Percentiles rank a stretch among this genome's conserved stretches.
Evolutionary conservation across 2,888 invertebrate genomes (phyloP).

Genomic region (Agrochola litura): DNA sequence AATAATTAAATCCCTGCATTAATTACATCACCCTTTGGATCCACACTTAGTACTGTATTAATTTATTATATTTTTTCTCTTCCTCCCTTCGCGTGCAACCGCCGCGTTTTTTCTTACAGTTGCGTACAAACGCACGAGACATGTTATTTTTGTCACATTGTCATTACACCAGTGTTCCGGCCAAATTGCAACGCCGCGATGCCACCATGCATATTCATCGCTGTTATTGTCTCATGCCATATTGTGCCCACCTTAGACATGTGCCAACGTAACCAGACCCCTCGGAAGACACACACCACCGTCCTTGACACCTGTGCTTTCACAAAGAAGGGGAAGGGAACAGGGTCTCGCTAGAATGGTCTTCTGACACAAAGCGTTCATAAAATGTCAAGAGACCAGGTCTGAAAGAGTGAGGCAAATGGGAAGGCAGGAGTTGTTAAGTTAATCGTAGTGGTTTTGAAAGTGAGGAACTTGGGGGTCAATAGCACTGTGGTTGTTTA

Average conservation of each 20-base stretch:
- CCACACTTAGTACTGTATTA: background rate
- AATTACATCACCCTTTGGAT: constrained; percentile 9
- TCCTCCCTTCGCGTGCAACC: background rate
- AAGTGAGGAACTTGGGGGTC: constrained; percentile 39
- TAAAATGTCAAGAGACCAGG: constrained; percentile 82
- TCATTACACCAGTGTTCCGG: constrained; percentile 86
- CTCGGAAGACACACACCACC: constrained; percentile 37
- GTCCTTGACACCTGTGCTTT: background rate
- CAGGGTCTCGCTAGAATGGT: constrained; percentile 68
- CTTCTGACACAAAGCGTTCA: constrained; percentile 78
- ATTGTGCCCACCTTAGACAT: constrained; percentile 80
- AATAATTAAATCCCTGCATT: constrained; percentile 10
- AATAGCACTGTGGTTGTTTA: constrained; percentile 23
- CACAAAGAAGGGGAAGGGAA: constrained; percentile 23
- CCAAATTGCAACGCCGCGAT: constrained; percentile 87
- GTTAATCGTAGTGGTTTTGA: constrained; percentile 60
- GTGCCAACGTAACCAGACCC: constrained; percentile 72
- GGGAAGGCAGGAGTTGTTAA: constrained; percentile 73
- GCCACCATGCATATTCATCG: constrained; percentile 88
- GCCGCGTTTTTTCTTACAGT: constrained; percentile 30
- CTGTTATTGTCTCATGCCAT: constrained; percentile 84
- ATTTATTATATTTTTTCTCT: constrained; percentile 2
- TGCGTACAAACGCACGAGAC: constrained; percentile 62
- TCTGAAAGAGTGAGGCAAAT: constrained; percentile 75
- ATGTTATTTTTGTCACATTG: constrained; percentile 88